These are phyloP conservation scores for Gila robusta DNA, from an alignment of 2,797 vertebrate species.

Conservation along the genomic window DNA sequence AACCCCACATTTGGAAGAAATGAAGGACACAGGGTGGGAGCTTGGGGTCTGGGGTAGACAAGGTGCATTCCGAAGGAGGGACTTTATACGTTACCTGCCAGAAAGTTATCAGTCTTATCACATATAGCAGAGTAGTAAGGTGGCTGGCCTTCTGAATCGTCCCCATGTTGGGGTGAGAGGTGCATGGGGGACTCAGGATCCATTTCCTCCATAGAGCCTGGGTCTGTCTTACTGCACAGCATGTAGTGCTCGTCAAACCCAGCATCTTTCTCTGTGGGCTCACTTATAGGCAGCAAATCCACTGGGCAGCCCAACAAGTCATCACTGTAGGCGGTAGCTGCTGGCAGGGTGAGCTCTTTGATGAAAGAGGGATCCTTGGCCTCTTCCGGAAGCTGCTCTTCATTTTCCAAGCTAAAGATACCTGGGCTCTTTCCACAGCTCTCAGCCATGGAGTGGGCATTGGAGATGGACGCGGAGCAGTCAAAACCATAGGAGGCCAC, in stretches of 20 bases:
- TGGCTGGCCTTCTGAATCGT: slow-evolving; percentile 71
- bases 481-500: slow-evolving; percentile 85
- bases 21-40: slow-evolving; percentile 71
- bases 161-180: slow-evolving; percentile 65
- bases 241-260: slow-evolving; percentile 75
- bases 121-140: slow-evolving; percentile 83
- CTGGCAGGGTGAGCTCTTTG: slow-evolving; percentile 80
- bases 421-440: slow-evolving; percentile 85
- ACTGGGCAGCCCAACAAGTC: slow-evolving; percentile 75
- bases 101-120: slow-evolving; percentile 86
- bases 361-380: slow-evolving; percentile 83
- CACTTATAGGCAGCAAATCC: slow-evolving; percentile 77
- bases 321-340: slow-evolving; percentile 68
- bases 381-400: slow-evolving; percentile 83
- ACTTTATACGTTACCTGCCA: slow-evolving; percentile 89
- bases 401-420: slow-evolving; percentile 85
- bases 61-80: slow-evolving; percentile 64
- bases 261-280: slow-evolving; percentile 64
- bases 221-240: slow-evolving; percentile 72
- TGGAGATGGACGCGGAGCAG: slow-evolving; percentile 83
- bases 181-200: slow-evolving; percentile 69
- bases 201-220: slow-evolving; percentile 64
- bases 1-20: slow-evolving; percentile 76
- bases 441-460: slow-evolving; percentile 84
- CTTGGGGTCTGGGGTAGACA: slow-evolving; percentile 68